Conservation (phyloP, 2,113 vertebrate genomes). For the Melanostigma gelatinosum region DNA sequence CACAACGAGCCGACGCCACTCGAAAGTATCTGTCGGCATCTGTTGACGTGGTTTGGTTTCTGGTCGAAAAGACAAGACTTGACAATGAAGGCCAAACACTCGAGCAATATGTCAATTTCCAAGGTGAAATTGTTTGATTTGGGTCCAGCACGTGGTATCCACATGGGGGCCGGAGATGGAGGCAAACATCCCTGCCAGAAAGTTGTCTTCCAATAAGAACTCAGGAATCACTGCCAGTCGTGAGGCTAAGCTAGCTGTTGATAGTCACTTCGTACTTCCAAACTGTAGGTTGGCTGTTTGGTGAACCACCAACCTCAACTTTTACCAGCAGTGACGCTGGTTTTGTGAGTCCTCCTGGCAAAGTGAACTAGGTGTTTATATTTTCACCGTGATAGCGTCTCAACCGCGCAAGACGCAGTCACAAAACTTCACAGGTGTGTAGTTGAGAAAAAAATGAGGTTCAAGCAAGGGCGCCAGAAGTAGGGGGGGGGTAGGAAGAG, state of each 20-base stretch:
- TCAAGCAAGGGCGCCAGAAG: no score
- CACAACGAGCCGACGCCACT: conserved; percentile 43
- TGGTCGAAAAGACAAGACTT: conserved; percentile 12
- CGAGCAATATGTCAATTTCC: background rate
- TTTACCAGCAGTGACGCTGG: no score
- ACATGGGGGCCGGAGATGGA: background rate
- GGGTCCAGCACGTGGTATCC: background rate
- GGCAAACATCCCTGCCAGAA: background rate
- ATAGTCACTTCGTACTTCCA: background rate
- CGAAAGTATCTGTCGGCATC: conserved; percentile 12
- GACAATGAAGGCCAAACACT: conserved; percentile 24
- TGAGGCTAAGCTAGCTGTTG: background rate
- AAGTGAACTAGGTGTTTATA: no score
- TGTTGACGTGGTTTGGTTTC: conserved; percentile 31
- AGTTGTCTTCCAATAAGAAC: background rate
- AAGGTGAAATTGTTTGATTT: background rate
- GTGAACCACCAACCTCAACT: background rate
- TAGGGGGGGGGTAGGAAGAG: no score
- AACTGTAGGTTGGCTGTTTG: background rate
- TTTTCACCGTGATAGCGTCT: no score
- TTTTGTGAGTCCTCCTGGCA: no score
- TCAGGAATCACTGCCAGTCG: background rate
- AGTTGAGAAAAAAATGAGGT: background rate
- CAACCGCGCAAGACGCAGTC: no score
- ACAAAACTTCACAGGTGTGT: no score